phyloP scores from a whole-genome alignment of 2,797 vertebrate genomes.

The Enteromius viviparus region DNA sequence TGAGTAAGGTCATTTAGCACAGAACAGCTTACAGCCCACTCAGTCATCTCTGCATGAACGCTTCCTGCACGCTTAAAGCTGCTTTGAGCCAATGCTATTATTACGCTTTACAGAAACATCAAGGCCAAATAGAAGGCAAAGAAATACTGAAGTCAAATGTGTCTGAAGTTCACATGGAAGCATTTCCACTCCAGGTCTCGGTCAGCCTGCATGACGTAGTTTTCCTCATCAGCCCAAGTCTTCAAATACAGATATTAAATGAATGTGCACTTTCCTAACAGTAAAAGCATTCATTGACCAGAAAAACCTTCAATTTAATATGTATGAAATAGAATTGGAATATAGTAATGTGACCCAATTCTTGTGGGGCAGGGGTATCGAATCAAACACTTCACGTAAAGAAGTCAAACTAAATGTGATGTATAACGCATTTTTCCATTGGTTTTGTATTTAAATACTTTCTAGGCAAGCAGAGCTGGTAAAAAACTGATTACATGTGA shows the following conservation, averaged over 20 bases:
- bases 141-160: neutral
- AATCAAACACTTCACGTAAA: neutral
- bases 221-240: neutral
- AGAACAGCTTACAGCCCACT: conserved; percentile 1
- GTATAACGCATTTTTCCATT: too few species aligned
- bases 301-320: neutral
- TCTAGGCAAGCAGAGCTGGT: too few species aligned
- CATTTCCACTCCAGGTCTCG: neutral
- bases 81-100: neutral
- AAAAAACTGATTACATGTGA: too few species aligned
- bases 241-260: neutral
- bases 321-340: neutral
- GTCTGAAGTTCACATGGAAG: neutral
- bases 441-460: too few species aligned
- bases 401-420: neutral
- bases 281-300: neutral
- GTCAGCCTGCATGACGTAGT: neutral
- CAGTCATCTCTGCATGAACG: neutral
- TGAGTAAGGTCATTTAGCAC: conserved; percentile 82
- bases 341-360: neutral
- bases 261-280: neutral
- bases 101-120: neutral
- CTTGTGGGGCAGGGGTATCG: neutral
- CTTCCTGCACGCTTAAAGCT: conserved; percentile 4
- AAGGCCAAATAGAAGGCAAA: neutral